These are phyloP conservation scores for Cataglyphis cursor DNA, from an alignment of 2,888 invertebrate species.

Conservation along the genomic window DNA sequence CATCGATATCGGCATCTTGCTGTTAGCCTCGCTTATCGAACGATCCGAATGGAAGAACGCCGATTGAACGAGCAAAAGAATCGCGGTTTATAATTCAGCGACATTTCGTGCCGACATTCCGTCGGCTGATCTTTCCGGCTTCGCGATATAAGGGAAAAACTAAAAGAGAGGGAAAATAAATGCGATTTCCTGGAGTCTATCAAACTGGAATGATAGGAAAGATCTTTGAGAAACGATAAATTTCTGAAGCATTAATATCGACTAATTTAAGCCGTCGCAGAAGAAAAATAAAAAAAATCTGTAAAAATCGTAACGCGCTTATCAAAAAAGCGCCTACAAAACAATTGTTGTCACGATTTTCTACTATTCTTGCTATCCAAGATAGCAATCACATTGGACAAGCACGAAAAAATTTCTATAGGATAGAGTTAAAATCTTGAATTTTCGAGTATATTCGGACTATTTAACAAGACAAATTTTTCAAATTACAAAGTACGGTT, in stretches of 20 bases:
- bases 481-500: neutral
- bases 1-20: constrained; percentile 76
- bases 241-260: constrained; percentile 53
- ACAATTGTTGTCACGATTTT: no score
- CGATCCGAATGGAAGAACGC: constrained; percentile 27
- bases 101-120: neutral
- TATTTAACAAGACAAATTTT: neutral
- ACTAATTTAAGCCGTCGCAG: constrained; percentile 29
- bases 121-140: neutral
- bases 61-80: constrained; percentile 55
- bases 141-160: constrained; percentile 2
- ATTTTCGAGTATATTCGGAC: neutral
- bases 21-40: constrained; percentile 60
- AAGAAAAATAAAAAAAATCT: constrained; percentile 12
- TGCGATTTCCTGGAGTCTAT: constrained; percentile 15
- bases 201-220: constrained; percentile 20
- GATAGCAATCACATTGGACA: constrained; percentile 1
- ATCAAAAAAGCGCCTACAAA: no score
- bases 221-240: constrained; percentile 27
- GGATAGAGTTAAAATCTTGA: neutral
- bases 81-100: constrained; percentile 67
- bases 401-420: constrained; percentile 24
- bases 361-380: neutral
- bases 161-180: neutral
- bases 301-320: no score